Conservation (phyloP, 2,888 invertebrate genomes). For the Amblyjoppa fuscipennis region DNA sequence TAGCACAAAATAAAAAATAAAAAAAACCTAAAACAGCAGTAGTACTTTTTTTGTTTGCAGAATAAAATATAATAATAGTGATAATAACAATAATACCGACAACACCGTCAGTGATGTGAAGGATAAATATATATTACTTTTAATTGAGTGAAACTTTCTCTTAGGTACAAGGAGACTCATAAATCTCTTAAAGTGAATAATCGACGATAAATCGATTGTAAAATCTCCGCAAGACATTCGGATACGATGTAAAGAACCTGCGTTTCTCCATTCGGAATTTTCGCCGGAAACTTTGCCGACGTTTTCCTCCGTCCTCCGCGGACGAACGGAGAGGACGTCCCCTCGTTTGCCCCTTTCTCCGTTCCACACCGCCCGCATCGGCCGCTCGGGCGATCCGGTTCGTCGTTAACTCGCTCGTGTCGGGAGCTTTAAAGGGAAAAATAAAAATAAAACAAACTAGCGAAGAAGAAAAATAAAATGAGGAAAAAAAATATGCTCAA, state of each 20-base stretch:
- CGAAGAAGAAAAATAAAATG: background rate
- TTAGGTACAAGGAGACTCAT: no score
- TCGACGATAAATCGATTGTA: no score
- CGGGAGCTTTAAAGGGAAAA: background rate
- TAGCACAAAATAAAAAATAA: background rate
- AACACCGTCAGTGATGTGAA: no score
- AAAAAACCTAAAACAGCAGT: background rate
- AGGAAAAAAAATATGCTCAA: slow-evolving; percentile 46
- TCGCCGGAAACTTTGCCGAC: background rate
- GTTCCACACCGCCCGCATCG: background rate
- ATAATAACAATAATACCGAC: no score
- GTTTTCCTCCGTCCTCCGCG: background rate
- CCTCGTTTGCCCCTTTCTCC: background rate
- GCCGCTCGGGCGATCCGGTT: background rate
- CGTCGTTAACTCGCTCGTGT: background rate
- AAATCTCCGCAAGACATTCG: no score
- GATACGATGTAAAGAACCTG: no score
- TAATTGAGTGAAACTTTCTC: no score
- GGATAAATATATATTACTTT: no score
- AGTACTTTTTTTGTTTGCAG: background rate
- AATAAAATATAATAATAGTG: background rate
- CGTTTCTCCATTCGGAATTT: background rate
- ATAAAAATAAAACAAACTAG: background rate
- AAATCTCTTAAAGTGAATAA: no score
- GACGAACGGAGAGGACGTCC: background rate